Conservation (phyloP, 1,140 invertebrate species). For the Philopotamus ludificatus region DNA sequence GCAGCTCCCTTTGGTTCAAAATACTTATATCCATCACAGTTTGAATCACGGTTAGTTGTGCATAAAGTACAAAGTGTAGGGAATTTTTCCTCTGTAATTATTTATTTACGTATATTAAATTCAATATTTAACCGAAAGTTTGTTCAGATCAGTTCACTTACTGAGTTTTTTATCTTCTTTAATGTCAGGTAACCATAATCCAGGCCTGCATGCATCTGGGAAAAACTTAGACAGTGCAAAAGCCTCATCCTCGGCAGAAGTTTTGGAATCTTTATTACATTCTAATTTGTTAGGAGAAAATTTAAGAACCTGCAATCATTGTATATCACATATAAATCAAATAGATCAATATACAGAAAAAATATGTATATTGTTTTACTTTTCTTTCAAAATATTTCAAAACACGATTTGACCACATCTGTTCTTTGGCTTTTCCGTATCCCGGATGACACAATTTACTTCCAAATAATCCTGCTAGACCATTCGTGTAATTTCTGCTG, state of each 20-base stretch:
- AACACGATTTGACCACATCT: constrained; percentile 59
- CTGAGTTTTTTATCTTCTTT: constrained; percentile 58
- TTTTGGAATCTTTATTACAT: constrained; percentile 44
- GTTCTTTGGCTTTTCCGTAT: constrained; percentile 53
- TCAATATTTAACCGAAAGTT: no score
- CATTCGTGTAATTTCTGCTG: constrained; percentile 45
- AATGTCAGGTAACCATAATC: constrained; percentile 60
- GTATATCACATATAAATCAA: no score
- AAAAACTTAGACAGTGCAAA: constrained; percentile 59
- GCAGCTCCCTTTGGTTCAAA: no score
- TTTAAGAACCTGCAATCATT: no score
- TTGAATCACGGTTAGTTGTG: constrained; percentile 42
- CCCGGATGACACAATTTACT: constrained; percentile 66
- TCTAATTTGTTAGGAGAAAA: no score
- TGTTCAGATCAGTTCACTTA: no score
- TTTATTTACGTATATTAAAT: no score
- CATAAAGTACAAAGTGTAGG: constrained; percentile 49
- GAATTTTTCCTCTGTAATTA: constrained; percentile 45
- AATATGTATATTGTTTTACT: constrained; percentile 39
- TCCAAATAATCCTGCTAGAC: constrained; percentile 51
- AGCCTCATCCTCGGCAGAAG: constrained; percentile 58
- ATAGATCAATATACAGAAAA: no score
- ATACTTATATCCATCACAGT: constrained; percentile 43
- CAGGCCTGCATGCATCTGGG: constrained; percentile 64
- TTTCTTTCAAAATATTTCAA: constrained; percentile 60